Conservation (phyloP, 1,140 invertebrate genomes). For the Neomicropteryx cornuta region DNA sequence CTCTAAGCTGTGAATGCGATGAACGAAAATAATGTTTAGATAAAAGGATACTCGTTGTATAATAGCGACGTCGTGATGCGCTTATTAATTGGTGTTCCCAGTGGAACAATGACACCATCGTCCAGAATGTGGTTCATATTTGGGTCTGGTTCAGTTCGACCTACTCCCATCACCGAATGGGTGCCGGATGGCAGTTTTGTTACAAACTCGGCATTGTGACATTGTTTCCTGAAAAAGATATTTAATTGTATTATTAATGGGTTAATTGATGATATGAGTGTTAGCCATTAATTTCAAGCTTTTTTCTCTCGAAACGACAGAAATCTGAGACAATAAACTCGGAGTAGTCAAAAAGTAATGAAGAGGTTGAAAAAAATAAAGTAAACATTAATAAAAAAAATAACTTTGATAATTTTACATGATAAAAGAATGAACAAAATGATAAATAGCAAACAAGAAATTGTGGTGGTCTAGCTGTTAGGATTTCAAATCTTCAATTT, state of each 20-base stretch:
- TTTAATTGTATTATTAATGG: too few relatives aligned
- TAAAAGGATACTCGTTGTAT: constrained; percentile 75
- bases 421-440: too few relatives aligned
- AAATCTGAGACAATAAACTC: too few relatives aligned
- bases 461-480: too few relatives aligned
- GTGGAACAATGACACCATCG: constrained; percentile 65
- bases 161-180: constrained; percentile 72
- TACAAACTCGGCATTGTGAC: constrained; percentile 56
- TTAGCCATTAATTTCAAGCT: too few relatives aligned
- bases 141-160: constrained; percentile 58
- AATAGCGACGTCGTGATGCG: constrained; percentile 44
- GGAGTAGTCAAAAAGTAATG: too few relatives aligned
- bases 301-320: too few relatives aligned
- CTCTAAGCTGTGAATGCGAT: neutral
- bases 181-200: constrained; percentile 66
- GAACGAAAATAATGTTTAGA: neutral
- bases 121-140: constrained; percentile 20
- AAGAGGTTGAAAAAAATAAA: neutral
- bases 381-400: neutral
- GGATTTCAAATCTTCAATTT: neutral
- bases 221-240: constrained; percentile 55
- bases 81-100: constrained; percentile 46
- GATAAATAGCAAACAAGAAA: too few relatives aligned
- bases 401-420: neutral
- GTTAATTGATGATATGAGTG: too few relatives aligned